These are phyloP conservation scores for Typhlichthys subterraneus DNA, from an alignment of 2,797 vertebrate species.

Conservation along the genomic window DNA sequence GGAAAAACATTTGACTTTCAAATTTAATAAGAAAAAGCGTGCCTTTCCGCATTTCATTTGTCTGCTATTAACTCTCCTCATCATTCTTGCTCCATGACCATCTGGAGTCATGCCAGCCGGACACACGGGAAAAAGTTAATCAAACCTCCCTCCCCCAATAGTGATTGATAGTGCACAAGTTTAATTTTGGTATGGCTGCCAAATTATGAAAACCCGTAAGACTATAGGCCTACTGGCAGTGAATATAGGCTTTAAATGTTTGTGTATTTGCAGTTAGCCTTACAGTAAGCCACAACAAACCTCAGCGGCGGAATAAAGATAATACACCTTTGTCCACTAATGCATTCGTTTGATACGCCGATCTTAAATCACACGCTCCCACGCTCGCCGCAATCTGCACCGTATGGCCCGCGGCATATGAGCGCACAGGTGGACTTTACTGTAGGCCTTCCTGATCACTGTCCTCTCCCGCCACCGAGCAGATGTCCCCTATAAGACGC, in stretches of 20 bases:
- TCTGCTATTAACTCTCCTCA: constrained; percentile 86
- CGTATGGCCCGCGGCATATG: constrained; percentile 45
- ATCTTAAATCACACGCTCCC: constrained; percentile 45
- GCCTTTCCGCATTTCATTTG: constrained; percentile 94
- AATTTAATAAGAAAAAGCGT: constrained; percentile 93
- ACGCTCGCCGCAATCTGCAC: constrained; percentile 15
- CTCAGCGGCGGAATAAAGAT: not conserved
- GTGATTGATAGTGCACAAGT: constrained; percentile 85
- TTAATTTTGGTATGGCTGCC: constrained; percentile 84
- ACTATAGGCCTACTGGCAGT: not conserved
- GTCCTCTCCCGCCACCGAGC: constrained; percentile 85
- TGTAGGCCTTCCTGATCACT: constrained; percentile 79
- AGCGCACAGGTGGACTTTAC: constrained; percentile 71
- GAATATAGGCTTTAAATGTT: not conserved
- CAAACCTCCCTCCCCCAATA: constrained; percentile 85
- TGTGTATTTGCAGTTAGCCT: not conserved
- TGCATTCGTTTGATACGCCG: not conserved
- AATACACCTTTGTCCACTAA: not conserved
- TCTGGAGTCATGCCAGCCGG: constrained; percentile 85
- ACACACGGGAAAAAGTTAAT: constrained; percentile 85
- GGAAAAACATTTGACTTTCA: constrained; percentile 93
- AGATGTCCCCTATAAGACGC: constrained; percentile 90
- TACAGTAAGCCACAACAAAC: too few relatives aligned
- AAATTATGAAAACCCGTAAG: constrained; percentile 16
- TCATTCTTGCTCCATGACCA: constrained; percentile 55